Base-by-base conservation (phyloP, 2,113 vertebrate genomes). In the Aviceda subcristata region DNA sequence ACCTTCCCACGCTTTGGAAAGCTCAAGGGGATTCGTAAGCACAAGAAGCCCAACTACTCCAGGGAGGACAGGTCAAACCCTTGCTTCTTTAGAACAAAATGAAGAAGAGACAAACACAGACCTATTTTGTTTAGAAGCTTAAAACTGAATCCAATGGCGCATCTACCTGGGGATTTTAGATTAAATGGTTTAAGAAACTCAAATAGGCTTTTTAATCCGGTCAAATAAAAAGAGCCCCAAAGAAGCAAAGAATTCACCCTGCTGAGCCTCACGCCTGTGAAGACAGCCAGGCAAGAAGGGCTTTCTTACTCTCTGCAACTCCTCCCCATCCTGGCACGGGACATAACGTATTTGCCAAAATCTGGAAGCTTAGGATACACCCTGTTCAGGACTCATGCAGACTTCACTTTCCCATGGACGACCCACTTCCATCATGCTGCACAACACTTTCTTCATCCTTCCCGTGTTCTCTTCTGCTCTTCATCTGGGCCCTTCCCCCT, bases 131-230 rank as follows among this genome's bases (percentile, higher is more conserved):
- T 97, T 91, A 92, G 93, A 83, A 97, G 97, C 97, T 96, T 97
- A 97, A 95, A 96, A 96, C 91, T 29, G 97, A 97, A 97, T 96
- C 96, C 95, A 95, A 69, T 95, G 93, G 95, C 38, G 24, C 93
- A 97, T 96, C 96, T 96, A 97, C 91, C 95, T 97, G 95, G 97
- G 97, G 97, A 97, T 97, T 97, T 97, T 59, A 97, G 97, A 97
- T 97, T 97, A 97, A 97, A 97, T 97, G 97, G 96, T 97, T 97
- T 97, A 97, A 97, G 97, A 97, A 97, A 97, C 97, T 97, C 97
- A 96, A 97, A 97, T 94, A 97, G 93, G 94, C 97, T 96, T 97
- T 97, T 97, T 97, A 97, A 97, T 97, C 94, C 87, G 63, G 89
- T 91, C 94, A 96, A 94, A 97, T 94, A 96, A 96, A 97, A 95